Evolutionary conservation across 2,888 invertebrate species (phyloP).

Genomic region (Sarcophaga caerulescens): DNA sequence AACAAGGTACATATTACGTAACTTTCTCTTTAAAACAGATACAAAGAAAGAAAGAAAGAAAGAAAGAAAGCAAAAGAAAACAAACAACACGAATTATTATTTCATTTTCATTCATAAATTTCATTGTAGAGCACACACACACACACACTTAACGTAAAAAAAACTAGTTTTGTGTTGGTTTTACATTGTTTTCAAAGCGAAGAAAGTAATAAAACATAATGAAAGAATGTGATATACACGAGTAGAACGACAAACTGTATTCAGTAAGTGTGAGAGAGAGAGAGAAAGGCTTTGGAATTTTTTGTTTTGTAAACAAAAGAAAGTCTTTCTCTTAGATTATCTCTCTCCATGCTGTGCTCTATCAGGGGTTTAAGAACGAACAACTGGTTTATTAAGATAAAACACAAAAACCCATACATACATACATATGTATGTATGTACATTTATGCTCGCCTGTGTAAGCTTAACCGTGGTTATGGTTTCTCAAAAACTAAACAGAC

Average conservation of each 20-base stretch:
- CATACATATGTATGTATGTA: not conserved
- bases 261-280: conserved; percentile 17
- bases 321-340: conserved; percentile 57
- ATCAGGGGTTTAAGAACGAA: not conserved
- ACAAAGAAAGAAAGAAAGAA: conserved; percentile 2
- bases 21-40: conserved; percentile 74
- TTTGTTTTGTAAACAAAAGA: conserved; percentile 46
- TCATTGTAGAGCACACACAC: not conserved
- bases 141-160: conserved; percentile 11
- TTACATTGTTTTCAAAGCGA: conserved; percentile 54
- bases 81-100: not conserved
- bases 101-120: conserved; percentile 49
- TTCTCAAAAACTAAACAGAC: not conserved
- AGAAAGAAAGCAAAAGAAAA: conserved; percentile 1
- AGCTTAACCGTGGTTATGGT: conserved; percentile 28
- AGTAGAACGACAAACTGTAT: conserved; percentile 11
- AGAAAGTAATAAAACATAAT: conserved; percentile 71
- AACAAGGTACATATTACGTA: conserved; percentile 73
- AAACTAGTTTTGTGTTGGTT: conserved; percentile 42
- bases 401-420: too few relatives aligned
- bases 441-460: not conserved
- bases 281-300: conserved; percentile 31
- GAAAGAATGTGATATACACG: conserved; percentile 35
- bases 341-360: too few relatives aligned
- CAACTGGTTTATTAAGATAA: not conserved